A percentile compares a stretch with the other conserved stretches of the same genome.
Conservation (phyloP, 2,113 vertebrate species). For the Cavia porcellus region DNA sequence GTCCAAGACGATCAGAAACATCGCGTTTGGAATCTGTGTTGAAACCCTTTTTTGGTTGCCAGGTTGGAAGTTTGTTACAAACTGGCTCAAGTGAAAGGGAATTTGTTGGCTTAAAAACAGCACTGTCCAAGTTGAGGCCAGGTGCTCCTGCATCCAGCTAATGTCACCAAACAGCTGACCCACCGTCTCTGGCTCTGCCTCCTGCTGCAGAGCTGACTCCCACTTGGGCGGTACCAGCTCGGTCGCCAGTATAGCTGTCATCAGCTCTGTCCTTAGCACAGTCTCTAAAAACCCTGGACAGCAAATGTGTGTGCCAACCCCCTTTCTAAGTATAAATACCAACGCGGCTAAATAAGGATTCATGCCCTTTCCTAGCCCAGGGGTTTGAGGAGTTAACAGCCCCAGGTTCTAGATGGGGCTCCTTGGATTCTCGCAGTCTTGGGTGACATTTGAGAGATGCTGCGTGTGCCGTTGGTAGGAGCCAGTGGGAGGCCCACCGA, state of each 20-base stretch:
- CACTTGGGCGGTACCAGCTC: neutral
- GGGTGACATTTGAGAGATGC: conserved; percentile 31
- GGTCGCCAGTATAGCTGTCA: neutral
- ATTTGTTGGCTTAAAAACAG: neutral
- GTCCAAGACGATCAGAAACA: neutral
- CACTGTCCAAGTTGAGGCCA: neutral
- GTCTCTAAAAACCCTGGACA: neutral
- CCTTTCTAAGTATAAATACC: neutral
- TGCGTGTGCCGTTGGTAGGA: neutral
- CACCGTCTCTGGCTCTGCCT: neutral
- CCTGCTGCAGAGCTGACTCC: neutral
- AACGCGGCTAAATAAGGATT: neutral
- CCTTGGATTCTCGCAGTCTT: neutral
- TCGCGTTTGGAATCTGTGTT: neutral
- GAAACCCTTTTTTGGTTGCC: neutral
- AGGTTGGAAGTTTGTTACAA: neutral
- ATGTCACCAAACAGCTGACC: too few relatives aligned
- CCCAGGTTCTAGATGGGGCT: neutral
- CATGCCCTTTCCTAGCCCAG: neutral
- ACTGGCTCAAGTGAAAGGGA: neutral
- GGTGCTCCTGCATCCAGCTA: neutral
- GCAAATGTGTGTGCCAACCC: neutral
- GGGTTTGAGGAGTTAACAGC: neutral
- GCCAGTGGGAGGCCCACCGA: neutral
- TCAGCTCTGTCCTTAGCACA: neutral